Base-by-base conservation (phyloP, 53 echinoderm and acorn worm species). In the Zoroaster sp. region DNA sequence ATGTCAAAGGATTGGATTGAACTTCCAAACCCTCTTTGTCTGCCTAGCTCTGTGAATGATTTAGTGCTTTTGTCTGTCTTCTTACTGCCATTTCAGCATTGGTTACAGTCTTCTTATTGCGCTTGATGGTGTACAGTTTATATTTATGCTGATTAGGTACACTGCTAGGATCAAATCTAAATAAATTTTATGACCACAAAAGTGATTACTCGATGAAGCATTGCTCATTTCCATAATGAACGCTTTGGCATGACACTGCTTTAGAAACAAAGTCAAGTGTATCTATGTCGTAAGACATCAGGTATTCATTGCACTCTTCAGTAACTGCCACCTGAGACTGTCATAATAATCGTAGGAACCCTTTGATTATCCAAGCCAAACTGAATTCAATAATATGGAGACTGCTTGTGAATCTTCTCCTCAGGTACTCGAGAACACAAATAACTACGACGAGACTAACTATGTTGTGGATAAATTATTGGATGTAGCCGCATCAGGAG, bases 391-490 rank as follows among this genome's bases (percentile, higher is more conserved):
- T 28, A 85, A 33, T 28, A 85, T 85, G 85, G 85, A 85, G 38
- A 32, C 36, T 85, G 40, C 46, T 49, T 85, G 85, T 85, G 71
- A 69, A 37, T 69, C 45, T 34, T 13, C 76, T 25, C 33, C 77
- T 66, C 89, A 95, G 95, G 91, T 88, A 40, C 95, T 89, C 72
- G 87, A 95, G 87, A 82, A 40, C 1, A 45, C 88, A 44, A 93
- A 89, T 33, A 89, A 95, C 38, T 89, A 88, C 36, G 95, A 95
- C 65, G 95, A 93, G 67, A 87, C 89, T 1, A 80, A 70, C 36
- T 68, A 81, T 55, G 53, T 95, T 77, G 91, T 93, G 78, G 53
- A 87, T 14, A 83, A 51, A 43, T 47, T 95, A 1, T 31, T 69
- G 10, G 68, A 67, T 43, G 45, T 66, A 14, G 69, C 34, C 34